phyloP scores from a whole-genome alignment of 2,888 invertebrate genomes.

The Germaria angustata region DNA sequence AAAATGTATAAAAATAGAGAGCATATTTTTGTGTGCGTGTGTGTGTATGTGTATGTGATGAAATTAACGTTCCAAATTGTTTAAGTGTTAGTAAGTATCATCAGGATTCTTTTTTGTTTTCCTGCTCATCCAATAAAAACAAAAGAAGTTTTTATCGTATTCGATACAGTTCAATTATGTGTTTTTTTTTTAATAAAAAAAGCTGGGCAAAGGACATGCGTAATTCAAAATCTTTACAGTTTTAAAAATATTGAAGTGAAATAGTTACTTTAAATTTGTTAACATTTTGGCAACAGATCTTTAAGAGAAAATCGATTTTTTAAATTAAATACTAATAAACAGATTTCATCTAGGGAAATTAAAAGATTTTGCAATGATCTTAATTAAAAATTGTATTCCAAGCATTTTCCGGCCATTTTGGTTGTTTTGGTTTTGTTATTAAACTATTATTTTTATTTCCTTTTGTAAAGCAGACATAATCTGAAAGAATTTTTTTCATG shows the following conservation, averaged over 20 bases:
- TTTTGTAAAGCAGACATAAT: no score
- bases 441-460: no score
- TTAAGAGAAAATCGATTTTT: no score
- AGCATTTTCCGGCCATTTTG: no score
- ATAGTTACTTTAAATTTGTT: conserved; percentile 19
- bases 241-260: no score
- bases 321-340: no score
- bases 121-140: conserved; percentile 64
- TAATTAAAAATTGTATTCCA: no score
- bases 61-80: conserved; percentile 57
- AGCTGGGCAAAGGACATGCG: conserved; percentile 54
- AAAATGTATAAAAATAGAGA: conserved; percentile 9
- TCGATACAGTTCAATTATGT: conserved; percentile 66
- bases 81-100: conserved; percentile 57
- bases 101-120: conserved; percentile 27
- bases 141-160: conserved; percentile 63
- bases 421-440: no score
- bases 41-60: not conserved
- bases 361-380: no score
- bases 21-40: not conserved
- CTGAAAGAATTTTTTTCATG: no score
- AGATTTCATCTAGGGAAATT: no score
- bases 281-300: not conserved
- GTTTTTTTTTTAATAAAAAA: not conserved
- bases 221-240: conserved; percentile 44